phyloP scores from a whole-genome alignment of 2,797 vertebrate genomes.

The Basileuterus tristriatus region DNA sequence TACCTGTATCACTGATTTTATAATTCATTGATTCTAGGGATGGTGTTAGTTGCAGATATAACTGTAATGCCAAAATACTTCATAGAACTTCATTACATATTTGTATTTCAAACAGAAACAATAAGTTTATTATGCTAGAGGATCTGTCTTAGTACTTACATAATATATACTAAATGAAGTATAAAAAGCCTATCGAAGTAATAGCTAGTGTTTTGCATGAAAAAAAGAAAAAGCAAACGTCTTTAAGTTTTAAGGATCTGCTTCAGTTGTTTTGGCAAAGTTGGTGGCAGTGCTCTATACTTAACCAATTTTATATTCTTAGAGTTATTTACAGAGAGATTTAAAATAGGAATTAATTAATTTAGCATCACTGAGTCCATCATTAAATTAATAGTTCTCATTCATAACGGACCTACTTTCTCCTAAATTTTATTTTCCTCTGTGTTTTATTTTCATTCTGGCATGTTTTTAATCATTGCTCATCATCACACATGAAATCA shows the following conservation, averaged over 20 bases:
- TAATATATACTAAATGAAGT: neutral
- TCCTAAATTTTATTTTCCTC: neutral
- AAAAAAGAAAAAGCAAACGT: neutral
- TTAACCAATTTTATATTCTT: neutral
- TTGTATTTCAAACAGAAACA: neutral
- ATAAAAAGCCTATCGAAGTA: neutral
- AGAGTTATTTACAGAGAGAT: neutral
- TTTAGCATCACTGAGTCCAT: neutral
- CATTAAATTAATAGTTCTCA: conserved; percentile 2
- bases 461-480: neutral
- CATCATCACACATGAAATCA: neutral
- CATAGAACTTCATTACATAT: neutral
- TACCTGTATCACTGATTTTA: neutral
- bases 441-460: neutral
- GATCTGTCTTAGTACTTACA: neutral
- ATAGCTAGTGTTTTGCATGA: neutral
- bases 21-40: neutral
- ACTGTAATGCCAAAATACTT: too few species aligned
- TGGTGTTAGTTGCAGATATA: too few species aligned
- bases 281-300: neutral
- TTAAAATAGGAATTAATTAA: neutral
- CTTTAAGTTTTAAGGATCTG: neutral
- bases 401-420: conserved; percentile 47
- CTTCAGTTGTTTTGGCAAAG: neutral
- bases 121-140: neutral